A percentile compares a stretch with the other conserved stretches of the same genome.
Evolutionary conservation across 2,888 invertebrate genomes (phyloP).

Genomic region (Tipula lateralis): DNA sequence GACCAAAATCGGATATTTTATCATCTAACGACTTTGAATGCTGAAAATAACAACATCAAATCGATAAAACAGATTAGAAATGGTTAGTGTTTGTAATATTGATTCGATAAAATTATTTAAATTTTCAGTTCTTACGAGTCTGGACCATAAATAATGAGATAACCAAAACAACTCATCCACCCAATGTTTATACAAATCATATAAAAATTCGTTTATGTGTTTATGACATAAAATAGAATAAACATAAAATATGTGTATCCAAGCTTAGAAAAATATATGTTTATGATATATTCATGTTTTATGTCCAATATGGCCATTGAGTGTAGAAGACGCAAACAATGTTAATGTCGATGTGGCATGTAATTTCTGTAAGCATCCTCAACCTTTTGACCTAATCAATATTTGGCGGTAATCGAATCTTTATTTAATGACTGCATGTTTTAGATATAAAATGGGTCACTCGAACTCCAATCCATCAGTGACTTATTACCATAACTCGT

Average conservation of each 20-base stretch:
- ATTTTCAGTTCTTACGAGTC: background rate
- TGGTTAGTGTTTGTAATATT: background rate
- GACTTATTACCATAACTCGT: no score
- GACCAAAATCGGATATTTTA: background rate
- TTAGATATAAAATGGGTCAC: no score
- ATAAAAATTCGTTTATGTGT: background rate
- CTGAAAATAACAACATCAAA: no score
- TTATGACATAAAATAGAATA: slow-evolving; percentile 9
- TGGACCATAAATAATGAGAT: slow-evolving; percentile 15
- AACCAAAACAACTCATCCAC: background rate
- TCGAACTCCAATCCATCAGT: no score
- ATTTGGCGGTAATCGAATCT: no score
- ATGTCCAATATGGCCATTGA: background rate
- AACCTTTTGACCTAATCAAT: no score
- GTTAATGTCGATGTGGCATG: no score
- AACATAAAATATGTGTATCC: background rate
- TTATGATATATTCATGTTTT: background rate
- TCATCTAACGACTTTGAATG: background rate
- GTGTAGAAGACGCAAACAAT: background rate
- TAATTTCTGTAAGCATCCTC: no score
- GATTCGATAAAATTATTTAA: background rate
- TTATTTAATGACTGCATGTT: no score
- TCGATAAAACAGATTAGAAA: slow-evolving; percentile 1
- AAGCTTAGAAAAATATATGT: background rate
- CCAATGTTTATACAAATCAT: background rate